These are phyloP conservation scores for Acrossocheilus wenchowensis DNA, from an alignment of 2,797 vertebrate species.

Conservation along the genomic window DNA sequence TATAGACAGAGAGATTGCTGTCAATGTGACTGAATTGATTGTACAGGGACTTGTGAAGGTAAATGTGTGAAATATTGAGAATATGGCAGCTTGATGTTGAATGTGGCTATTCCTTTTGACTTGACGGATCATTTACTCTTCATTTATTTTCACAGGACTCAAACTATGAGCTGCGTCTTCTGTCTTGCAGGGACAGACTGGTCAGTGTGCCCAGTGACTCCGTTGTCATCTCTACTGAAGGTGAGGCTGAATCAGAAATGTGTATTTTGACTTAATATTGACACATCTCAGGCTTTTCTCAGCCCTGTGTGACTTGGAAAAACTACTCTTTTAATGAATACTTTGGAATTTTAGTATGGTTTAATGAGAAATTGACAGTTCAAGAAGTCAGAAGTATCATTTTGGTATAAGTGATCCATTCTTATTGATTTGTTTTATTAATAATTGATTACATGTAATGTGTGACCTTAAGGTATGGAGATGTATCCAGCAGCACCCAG, in stretches of 20 bases:
- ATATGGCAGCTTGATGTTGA: not conserved
- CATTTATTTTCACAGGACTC: slow-evolving; percentile 79
- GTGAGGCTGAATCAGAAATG: slow-evolving; percentile 69
- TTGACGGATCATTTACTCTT: not conserved
- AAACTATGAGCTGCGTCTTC: slow-evolving; percentile 88
- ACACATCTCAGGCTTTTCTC: not conserved
- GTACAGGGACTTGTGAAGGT: slow-evolving; percentile 92
- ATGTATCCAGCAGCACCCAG: slow-evolving; percentile 86
- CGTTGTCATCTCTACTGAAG: slow-evolving; percentile 87
- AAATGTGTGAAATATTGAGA: slow-evolving; percentile 36
- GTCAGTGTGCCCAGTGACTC: slow-evolving; percentile 90
- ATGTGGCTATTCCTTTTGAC: not conserved
- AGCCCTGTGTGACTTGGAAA: not conserved
- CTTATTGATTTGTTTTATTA: not conserved
- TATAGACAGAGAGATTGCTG: slow-evolving; percentile 80
- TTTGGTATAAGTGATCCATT: not conserved
- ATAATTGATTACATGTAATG: not conserved
- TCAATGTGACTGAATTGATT: slow-evolving; percentile 83
- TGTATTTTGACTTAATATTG: not conserved
- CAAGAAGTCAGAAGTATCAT: not conserved
- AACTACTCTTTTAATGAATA: not conserved
- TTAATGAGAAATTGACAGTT: not conserved
- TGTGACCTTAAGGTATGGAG: slow-evolving; percentile 83
- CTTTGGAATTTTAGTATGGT: not conserved
- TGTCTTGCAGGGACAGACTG: slow-evolving; percentile 84